Conservation (phyloP, 2,888 invertebrate species). For the Conomelus anceps region DNA sequence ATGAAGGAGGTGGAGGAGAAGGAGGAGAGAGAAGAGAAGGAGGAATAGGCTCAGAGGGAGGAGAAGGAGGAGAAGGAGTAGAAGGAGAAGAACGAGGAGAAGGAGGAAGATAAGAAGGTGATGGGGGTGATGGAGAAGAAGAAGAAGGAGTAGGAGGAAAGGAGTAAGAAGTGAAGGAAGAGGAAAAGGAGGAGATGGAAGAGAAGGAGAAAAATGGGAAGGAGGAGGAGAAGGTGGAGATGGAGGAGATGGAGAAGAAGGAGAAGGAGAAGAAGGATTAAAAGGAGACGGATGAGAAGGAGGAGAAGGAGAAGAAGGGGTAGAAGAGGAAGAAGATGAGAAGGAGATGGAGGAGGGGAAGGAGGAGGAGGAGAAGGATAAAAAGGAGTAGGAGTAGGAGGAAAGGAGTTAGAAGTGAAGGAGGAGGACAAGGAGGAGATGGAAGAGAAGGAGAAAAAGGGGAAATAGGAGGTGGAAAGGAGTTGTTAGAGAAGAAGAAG, state of each 20-base stretch:
- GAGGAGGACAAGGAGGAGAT: neutral
- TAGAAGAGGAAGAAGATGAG: neutral
- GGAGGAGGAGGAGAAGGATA: neutral
- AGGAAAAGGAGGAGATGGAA: neutral
- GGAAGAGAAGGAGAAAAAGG: neutral
- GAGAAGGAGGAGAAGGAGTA: neutral
- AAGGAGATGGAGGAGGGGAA: neutral
- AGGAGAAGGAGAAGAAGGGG: neutral
- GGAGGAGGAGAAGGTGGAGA: neutral
- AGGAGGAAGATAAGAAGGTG: neutral
- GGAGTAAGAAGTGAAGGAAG: too few species aligned
- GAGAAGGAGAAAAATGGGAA: neutral
- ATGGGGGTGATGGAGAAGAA: neutral
- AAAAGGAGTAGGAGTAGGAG: neutral
- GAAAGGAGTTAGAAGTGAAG: neutral
- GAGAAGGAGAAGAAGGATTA: neutral
- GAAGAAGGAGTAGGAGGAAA: neutral
- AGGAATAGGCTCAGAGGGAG: neutral
- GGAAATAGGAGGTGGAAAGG: neutral
- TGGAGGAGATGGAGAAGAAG: neutral
- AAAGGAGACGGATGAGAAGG: neutral
- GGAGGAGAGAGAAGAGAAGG: neutral
- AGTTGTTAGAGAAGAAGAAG: neutral
- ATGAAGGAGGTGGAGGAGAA: neutral
- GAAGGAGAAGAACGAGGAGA: neutral